Base-by-base conservation (phyloP, 2,888 invertebrate species). In the Hermodice carunculata region DNA sequence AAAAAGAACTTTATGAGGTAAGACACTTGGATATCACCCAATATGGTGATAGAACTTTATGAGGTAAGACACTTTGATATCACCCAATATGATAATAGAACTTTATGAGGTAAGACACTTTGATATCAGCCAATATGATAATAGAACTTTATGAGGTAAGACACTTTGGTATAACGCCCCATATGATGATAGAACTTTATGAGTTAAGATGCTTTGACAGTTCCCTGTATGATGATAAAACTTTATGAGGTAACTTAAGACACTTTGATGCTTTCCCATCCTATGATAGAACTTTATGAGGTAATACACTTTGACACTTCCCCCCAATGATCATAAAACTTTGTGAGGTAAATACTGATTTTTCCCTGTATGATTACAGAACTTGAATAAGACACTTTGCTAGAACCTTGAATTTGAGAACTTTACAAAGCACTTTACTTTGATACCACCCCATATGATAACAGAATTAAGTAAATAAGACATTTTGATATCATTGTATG, bases 391-490 rank as follows among this genome's bases (percentile, higher is more conserved):
- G 97, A 97, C 85, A 90, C 91, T 17, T 87, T 97, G 61, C 95
- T 98, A 34, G 97, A 97, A 53, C 94, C 96, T 54, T 97, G 97
- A 96, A 95, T 95, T 90, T 89, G 91, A 69, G 91, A 92, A 66
- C 88, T 97, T 58, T 93, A 92, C 81, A 88, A 90, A 75, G 86
- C 86, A 77, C 77, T 77, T 66, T 60, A n/a, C 11, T 31, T 29
- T 4, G 11, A 37, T 37, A 37, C 11, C 40, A 37, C 11, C 40
- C 40, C 22, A 19, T 26, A n/a, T n/a, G n/a, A n/a, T n/a, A n/a
- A n/a, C n/a, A n/a, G n/a, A n/a, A n/a, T n/a, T n/a, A n/a, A n/a
- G n/a, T n/a, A n/a, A n/a, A n/a, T n/a, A n/a, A n/a, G n/a, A n/a
- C n/a, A n/a, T n/a, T n/a, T n/a, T n/a, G n/a, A n/a, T n/a, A n/a